Evolutionary conservation across 2,888 invertebrate species (phyloP), one percentile per base, ranked within the genome.

Genomic region (Labia minor): DNA sequence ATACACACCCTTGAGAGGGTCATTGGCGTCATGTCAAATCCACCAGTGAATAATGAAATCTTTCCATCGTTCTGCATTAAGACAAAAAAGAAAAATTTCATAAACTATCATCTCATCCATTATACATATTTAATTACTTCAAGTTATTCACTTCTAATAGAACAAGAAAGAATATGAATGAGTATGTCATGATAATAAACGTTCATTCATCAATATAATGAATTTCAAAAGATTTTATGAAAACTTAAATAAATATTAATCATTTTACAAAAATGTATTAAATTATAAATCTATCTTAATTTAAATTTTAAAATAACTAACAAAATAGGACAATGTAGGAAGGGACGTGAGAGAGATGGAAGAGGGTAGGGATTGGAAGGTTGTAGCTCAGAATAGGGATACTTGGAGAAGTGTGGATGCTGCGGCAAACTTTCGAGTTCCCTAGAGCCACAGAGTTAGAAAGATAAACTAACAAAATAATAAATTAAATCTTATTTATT

Each of bases 61-160:
- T 49, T 49, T 14, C n/a, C 49, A 49, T 49, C 49, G 2, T 49
- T 14, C 4, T 16, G 3, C 49, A n/a, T 3, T 14, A 49, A 26
- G 8, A 8, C 8, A 49, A 49, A 16, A 49, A 16, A 49, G n/a
- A 49, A 16, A 49, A 14, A 49, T n/a, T 49, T 49, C 49, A 10
- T 49, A 49, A 49, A 4, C 3, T 49, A 14, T 49, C 49, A 49
- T 8, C 49, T 49, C 49, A 49, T 49, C 49, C 49, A 49, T 49
- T 49, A 49, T n/a, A n/a, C n/a, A n/a, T 49, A 49, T 49, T 49
- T 49, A 49, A 49, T 67, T 66, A 65, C 37, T 18, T 19, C 37
- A 65, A 67, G 62, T 63, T 37, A 11, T 33, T 20, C 16, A 10
- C 26, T 66, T 62, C 62, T 66, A 16, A 66, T 21, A 37, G 26